Evolutionary conservation across 2,797 vertebrate species (phyloP).

Genomic region (Pseudomugil gertrudae): DNA sequence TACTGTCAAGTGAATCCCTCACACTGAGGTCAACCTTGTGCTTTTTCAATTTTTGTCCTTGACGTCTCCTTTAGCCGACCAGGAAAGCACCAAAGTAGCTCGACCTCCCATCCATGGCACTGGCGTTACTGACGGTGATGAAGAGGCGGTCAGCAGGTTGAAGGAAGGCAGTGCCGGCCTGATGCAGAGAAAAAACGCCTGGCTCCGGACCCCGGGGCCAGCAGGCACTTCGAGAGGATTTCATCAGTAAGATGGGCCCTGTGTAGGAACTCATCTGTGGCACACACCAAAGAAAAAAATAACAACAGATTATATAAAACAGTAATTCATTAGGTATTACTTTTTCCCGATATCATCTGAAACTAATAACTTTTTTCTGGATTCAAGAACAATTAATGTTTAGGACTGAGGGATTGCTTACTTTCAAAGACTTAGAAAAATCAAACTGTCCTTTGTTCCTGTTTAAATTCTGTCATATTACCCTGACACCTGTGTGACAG

Average conservation of each 20-base stretch:
- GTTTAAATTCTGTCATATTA: no score
- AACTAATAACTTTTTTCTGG: not conserved
- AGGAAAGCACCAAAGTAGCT: constrained; percentile 96
- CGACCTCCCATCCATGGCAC: constrained; percentile 89
- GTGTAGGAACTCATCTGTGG: constrained; percentile 85
- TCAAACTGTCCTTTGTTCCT: not conserved
- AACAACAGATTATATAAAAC: not conserved
- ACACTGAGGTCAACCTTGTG: constrained; percentile 11
- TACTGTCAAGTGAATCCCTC: constrained; percentile 20
- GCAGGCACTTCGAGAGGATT: constrained; percentile 92
- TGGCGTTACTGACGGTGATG: constrained; percentile 89
- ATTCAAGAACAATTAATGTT: not conserved
- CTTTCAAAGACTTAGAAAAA: not conserved
- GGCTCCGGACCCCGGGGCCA: constrained; percentile 91
- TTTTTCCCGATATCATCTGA: not conserved
- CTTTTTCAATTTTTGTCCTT: constrained; percentile 8
- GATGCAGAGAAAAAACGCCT: constrained; percentile 94
- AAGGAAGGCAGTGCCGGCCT: constrained; percentile 91
- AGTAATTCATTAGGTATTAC: not conserved
- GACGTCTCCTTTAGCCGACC: constrained; percentile 79
- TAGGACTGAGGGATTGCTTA: not conserved
- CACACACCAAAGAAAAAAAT: not conserved
- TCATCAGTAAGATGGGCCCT: constrained; percentile 93
- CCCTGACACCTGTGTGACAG: not conserved
- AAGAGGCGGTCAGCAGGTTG: constrained; percentile 90